Evolutionary conservation across 2,113 vertebrate species (phyloP).

Genomic region (Aspiorhynchus laticeps): DNA sequence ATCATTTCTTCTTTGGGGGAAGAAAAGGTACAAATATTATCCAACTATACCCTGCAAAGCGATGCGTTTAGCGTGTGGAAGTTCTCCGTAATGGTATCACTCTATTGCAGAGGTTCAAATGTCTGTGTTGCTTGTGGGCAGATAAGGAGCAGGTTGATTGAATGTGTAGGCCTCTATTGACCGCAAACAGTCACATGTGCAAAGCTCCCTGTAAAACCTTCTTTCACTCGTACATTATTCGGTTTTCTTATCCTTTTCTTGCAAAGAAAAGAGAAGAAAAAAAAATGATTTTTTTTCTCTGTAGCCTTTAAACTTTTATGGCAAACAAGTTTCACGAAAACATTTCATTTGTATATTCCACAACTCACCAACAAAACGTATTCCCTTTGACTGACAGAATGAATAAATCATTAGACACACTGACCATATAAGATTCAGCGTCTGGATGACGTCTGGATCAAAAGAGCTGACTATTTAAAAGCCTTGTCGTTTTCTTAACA

Average conservation of each 20-base stretch:
- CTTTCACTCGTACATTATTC: background rate
- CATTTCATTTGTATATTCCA: background rate
- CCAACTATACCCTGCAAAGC: background rate
- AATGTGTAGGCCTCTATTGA: background rate
- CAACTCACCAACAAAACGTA: background rate
- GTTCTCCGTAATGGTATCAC: background rate
- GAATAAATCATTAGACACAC: background rate
- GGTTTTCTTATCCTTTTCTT: background rate
- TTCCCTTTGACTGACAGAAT: background rate
- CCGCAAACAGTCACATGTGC: background rate
- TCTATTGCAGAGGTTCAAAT: slow-evolving; percentile 7
- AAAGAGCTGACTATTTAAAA: slow-evolving; percentile 32
- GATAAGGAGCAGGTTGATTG: slow-evolving; percentile 39
- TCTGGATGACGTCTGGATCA: background rate
- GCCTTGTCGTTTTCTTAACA: background rate
- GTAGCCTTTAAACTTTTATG: background rate
- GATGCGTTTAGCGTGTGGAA: background rate
- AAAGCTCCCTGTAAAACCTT: slow-evolving; percentile 19
- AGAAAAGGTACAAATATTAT: slow-evolving; percentile 18
- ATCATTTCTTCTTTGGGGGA: background rate
- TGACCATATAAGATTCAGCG: background rate
- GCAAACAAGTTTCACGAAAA: background rate
- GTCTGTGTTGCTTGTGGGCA: slow-evolving; percentile 32
- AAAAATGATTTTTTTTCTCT: background rate
- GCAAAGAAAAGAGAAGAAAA: background rate